Evolutionary conservation across 2,797 vertebrate genomes (phyloP), one percentile per base, ranked within the genome.

Genomic region (Eidolon dupreanum): DNA sequence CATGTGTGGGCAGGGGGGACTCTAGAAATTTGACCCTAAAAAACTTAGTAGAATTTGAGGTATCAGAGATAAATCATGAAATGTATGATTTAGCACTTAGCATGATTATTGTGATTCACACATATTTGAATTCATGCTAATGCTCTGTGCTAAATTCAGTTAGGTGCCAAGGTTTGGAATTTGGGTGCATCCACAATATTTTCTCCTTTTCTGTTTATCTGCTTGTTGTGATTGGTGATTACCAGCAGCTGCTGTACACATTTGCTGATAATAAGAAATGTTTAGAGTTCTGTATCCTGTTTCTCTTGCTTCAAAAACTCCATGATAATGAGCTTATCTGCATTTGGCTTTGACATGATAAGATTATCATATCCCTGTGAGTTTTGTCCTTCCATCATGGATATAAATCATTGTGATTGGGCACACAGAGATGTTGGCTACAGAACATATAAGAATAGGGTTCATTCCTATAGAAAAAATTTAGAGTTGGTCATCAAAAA

Each of bases 31-130:
- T 95, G 77, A 92, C 87, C 41, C 88, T 95, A 51, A 63, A 88
- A 83, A 46, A 22, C 28, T 26, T 86, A 13, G 43, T 77, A 88
- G 38, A 95, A 94, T 38, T 86, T 63, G 31, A 33, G 89, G 68
- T 87, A 89, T 65, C 22, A 68, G 89, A 36, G 70, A 77, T 90
- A 96, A 96, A 92, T 85, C 84, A 95, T 78, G 59, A 83, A 96
- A 79, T 86, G 75, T 93, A n/a, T 97, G 93, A 95, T 96, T 97
- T 97, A 96, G 82, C 93, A 92, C 53, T 96, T 96, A 5, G 0
- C 12, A 65, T 95, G 96, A 95, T 96, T 96, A 95, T 87, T 92
- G 74, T 96, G 93, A 97, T 97, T 97, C 97, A 97, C 74, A 96
- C 86, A 89, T 95, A 96, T 95, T 96, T 97, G 88, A 98, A 96